phyloP scores from a whole-genome alignment of 2,797 vertebrate species.

The Miichthys miiuy region DNA sequence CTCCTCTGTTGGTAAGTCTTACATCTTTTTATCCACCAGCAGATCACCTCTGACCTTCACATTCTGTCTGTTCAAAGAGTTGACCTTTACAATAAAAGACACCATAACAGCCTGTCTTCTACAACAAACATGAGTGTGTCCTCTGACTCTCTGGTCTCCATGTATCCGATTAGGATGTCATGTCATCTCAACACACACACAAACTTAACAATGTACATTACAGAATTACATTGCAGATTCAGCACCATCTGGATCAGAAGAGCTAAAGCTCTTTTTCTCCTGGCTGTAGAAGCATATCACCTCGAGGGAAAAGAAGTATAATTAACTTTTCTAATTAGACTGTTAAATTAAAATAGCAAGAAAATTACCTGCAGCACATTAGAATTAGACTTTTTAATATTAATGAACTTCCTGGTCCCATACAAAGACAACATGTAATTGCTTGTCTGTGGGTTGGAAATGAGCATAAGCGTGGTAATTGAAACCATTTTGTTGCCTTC shows the following conservation, averaged over 20 bases:
- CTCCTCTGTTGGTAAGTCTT: constrained; percentile 92
- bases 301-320: constrained; percentile 51
- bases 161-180: constrained; percentile 38
- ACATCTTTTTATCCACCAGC: constrained; percentile 25
- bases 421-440: constrained; percentile 55
- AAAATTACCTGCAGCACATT: constrained; percentile 66
- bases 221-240: neutral
- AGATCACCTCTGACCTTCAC: constrained; percentile 48
- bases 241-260: constrained; percentile 10
- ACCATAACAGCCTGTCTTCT: constrained; percentile 22
- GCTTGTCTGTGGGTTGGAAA: constrained; percentile 46
- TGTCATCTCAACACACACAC: constrained; percentile 1
- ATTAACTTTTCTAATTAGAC: constrained; percentile 75
- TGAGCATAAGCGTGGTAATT: constrained; percentile 33
- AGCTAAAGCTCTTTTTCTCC: constrained; percentile 26
- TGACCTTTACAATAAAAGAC: constrained; percentile 54
- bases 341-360: constrained; percentile 54
- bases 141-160: constrained; percentile 23
- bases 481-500: constrained; percentile 48
- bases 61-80: constrained; percentile 25
- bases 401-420: constrained; percentile 46
- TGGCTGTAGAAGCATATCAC: constrained; percentile 19
- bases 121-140: neutral
- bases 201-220: neutral
- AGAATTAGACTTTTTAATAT: constrained; percentile 52